These are phyloP conservation scores for Diabrotica virgifera DNA, from an alignment of 1,140 invertebrate species.

Conservation along the genomic window DNA sequence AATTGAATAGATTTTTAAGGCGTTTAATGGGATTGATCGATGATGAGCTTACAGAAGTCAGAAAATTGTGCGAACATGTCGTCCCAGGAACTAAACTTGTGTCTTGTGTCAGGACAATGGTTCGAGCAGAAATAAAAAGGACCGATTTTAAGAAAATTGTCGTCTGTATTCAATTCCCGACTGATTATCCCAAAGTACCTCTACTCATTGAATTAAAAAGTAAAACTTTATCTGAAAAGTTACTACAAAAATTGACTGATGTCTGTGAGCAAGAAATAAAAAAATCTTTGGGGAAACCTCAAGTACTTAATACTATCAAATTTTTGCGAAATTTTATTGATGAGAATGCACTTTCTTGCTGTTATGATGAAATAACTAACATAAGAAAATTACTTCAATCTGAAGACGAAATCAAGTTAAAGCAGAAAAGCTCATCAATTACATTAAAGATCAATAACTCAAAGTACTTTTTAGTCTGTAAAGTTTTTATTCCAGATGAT, in stretches of 20 bases:
- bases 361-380: constrained; percentile 68
- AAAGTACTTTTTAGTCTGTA: constrained; percentile 60
- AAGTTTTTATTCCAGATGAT: constrained; percentile 61
- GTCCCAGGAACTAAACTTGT: constrained; percentile 61
- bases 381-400: constrained; percentile 56
- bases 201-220: constrained; percentile 72
- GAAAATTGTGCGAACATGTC: constrained; percentile 60
- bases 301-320: constrained; percentile 55
- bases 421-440: constrained; percentile 65
- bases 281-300: constrained; percentile 59
- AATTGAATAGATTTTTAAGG: too few relatives aligned
- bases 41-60: constrained; percentile 63
- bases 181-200: constrained; percentile 56
- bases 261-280: constrained; percentile 66
- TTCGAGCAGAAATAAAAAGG: constrained; percentile 66
- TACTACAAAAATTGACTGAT: constrained; percentile 61
- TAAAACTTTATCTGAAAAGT: constrained; percentile 63
- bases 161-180: constrained; percentile 65
- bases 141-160: constrained; percentile 62
- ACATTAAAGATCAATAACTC: constrained; percentile 58
- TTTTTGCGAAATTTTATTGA: constrained; percentile 67
- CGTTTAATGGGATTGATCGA: constrained; percentile 60
- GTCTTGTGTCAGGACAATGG: constrained; percentile 63
- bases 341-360: constrained; percentile 71
- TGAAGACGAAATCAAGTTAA: constrained; percentile 62